A percentile compares a stretch with the other conserved stretches of the same genome.
Evolutionary conservation across 2,797 vertebrate species (phyloP).

Genomic region (Silurus aristotelis): DNA sequence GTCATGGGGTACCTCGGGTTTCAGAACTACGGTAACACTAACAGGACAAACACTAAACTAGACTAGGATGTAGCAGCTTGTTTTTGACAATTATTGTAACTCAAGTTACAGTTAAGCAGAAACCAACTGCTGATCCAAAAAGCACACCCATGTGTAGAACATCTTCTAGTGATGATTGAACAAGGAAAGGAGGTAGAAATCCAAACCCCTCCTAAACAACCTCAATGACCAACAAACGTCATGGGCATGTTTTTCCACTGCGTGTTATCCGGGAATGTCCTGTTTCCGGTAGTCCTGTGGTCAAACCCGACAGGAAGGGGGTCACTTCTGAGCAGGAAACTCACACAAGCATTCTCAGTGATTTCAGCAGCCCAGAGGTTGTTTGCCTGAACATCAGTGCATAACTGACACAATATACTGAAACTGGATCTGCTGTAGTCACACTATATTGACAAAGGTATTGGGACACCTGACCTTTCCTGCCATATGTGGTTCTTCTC

Average conservation of each 20-base stretch:
- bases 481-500: no score
- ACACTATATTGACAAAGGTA: no score
- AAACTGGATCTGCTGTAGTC: no score
- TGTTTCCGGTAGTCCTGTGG: constrained; percentile 2
- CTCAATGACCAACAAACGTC: not conserved
- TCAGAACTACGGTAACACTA: no score
- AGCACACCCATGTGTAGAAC: no score
- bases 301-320: constrained; percentile 49
- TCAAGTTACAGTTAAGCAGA: not conserved
- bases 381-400: constrained; percentile 25
- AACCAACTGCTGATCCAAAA: not conserved
- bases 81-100: not conserved
- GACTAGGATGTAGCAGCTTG: not conserved
- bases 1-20: no score
- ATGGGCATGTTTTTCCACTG: not conserved
- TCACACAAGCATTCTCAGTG: not conserved
- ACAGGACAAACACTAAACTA: no score
- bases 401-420: no score
- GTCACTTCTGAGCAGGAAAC: constrained; percentile 34
- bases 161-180: no score
- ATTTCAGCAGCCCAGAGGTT: constrained; percentile 9
- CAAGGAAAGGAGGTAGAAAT: not conserved
- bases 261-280: not conserved
- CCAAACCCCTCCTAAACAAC: not conserved
- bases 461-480: no score